Percentiles rank a stretch among this genome's conserved stretches.
phyloP scores from a whole-genome alignment of 2,888 invertebrate species.

The Orthosia gracilis region DNA sequence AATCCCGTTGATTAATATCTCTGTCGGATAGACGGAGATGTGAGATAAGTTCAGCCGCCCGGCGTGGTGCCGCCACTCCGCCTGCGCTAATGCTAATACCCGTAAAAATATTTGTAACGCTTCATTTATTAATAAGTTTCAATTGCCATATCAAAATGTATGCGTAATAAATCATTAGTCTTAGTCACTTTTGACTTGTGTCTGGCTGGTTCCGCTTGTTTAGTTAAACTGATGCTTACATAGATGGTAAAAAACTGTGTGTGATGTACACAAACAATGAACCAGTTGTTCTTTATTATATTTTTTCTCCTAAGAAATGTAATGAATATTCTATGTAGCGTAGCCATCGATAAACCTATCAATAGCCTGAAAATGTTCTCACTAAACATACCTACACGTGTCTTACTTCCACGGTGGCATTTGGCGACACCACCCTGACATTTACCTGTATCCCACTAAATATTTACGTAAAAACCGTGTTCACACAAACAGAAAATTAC shows the following conservation, averaged over 20 bases:
- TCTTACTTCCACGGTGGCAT: constrained; percentile 35
- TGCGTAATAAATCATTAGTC: constrained; percentile 59
- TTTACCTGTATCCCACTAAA: constrained; percentile 55
- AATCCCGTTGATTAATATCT: constrained; percentile 88
- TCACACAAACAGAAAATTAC: constrained; percentile 83
- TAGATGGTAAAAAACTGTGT: constrained; percentile 3
- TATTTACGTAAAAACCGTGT: constrained; percentile 72
- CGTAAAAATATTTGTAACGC: constrained; percentile 70
- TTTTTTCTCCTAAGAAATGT: constrained; percentile 1
- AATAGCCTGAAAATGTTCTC: constrained; percentile 10
- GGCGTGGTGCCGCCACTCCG: constrained; percentile 68
- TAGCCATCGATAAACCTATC: neutral
- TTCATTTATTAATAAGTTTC: constrained; percentile 68
- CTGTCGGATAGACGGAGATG: constrained; percentile 79
- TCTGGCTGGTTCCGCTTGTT: constrained; percentile 36
- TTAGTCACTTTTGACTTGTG: constrained; percentile 43
- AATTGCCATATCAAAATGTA: constrained; percentile 63
- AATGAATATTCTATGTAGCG: constrained; percentile 7
- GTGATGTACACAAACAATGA: constrained; percentile 14
- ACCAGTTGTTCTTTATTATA: constrained; percentile 3
- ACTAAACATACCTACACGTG: constrained; percentile 28
- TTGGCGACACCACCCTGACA: constrained; percentile 58
- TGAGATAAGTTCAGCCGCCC: constrained; percentile 75
- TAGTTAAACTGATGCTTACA: constrained; percentile 26
- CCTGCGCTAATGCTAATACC: constrained; percentile 67